Conservation (phyloP, 2,113 vertebrate species). For the Aegypius monachus region DNA sequence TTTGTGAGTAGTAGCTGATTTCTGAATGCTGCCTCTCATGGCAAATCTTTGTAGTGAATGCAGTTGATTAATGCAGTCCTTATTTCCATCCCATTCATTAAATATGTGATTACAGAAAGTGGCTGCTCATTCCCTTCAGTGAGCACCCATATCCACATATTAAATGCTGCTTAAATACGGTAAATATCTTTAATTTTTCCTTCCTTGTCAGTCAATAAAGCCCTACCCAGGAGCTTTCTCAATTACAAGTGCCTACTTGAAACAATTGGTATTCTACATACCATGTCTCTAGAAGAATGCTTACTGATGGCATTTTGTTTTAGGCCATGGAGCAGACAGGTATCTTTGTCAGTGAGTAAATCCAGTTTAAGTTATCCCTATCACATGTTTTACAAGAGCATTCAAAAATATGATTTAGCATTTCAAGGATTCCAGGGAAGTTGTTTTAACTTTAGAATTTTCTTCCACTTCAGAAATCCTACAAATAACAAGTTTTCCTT, state of each 20-base stretch:
- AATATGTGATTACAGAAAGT: background rate
- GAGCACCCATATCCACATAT: too few relatives aligned
- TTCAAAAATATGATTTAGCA: background rate
- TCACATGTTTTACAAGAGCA: background rate
- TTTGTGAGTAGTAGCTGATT: background rate
- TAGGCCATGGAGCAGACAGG: background rate
- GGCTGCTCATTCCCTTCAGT: background rate
- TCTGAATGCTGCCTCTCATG: background rate
- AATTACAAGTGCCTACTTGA: background rate
- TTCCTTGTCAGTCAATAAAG: background rate
- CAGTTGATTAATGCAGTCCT: background rate
- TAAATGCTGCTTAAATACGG: background rate
- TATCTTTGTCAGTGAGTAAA: background rate
- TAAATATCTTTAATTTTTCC: background rate
- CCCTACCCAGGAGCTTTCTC: background rate
- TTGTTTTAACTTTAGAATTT: background rate
- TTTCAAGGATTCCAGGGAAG: background rate
- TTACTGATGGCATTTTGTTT: background rate
- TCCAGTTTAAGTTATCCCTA: background rate
- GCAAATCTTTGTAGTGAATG: background rate
- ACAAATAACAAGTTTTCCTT: background rate
- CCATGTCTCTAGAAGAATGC: background rate
- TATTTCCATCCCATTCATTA: background rate
- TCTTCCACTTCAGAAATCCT: background rate
- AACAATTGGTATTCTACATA: background rate